phyloP scores from a whole-genome alignment of 1,140 invertebrate species.

The Stratiolaelaps scimitus region DNA sequence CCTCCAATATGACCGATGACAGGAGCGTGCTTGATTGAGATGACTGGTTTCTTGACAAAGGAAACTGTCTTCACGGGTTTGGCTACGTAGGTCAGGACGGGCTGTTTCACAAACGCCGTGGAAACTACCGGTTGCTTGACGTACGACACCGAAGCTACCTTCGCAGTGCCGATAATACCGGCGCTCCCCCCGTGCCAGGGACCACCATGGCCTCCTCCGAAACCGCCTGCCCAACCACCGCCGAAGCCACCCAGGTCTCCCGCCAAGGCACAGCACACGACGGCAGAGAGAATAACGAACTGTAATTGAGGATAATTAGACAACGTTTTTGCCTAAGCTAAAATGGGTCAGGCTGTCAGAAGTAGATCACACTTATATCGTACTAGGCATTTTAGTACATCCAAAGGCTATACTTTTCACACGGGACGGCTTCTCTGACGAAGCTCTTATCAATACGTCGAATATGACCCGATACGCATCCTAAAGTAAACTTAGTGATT shows the following conservation, averaged over 20 bases:
- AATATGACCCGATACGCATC: no score
- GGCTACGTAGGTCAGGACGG: slow-evolving; percentile 10
- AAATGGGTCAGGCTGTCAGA: no score
- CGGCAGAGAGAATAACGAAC: slow-evolving; percentile 2
- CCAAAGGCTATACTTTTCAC: no score
- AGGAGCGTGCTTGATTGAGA: not conserved
- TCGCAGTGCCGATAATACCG: not conserved
- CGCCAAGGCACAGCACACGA: not conserved
- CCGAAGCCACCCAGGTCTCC: not conserved
- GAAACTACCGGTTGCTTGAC: slow-evolving; percentile 7
- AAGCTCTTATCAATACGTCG: no score
- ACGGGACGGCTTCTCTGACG: no score
- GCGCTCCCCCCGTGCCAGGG: not conserved
- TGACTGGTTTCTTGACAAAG: not conserved
- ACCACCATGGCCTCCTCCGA: no score
- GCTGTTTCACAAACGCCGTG: slow-evolving; percentile 8
- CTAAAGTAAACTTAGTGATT: no score
- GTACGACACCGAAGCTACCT: not conserved
- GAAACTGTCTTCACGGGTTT: slow-evolving; percentile 10
- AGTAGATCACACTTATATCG: no score
- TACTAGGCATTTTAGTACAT: no score
- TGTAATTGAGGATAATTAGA: not conserved
- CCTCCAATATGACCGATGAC: not conserved
- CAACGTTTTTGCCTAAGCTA: no score
- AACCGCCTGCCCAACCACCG: not conserved